A percentile compares a stretch with the other conserved stretches of the same genome.
Conservation (phyloP, 2,797 vertebrate genomes). For the Rhynchonycteris naso region DNA sequence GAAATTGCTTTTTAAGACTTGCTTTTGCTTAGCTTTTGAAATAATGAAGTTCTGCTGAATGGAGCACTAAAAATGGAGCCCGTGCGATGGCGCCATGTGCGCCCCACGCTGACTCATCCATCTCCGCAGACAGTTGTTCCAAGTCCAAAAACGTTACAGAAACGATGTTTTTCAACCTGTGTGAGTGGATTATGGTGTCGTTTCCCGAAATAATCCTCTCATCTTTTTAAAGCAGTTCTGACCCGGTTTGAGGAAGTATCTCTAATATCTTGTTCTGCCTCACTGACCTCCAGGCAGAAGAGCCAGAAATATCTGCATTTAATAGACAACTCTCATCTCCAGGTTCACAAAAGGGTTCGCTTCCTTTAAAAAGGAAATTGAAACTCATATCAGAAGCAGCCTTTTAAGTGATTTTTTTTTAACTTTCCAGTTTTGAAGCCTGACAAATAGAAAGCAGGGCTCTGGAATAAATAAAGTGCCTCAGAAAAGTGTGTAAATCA, state of each 20-base stretch:
- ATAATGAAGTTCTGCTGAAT: conserved; percentile 14
- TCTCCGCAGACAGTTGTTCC: conserved; percentile 5
- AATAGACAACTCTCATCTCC: conserved; percentile 66
- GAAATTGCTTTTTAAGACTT: conserved; percentile 47
- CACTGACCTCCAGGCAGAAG: conserved; percentile 33
- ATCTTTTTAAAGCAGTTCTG: conserved; percentile 63
- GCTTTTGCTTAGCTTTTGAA: conserved; percentile 57
- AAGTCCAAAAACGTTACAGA: not conserved
- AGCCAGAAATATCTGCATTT: conserved; percentile 63
- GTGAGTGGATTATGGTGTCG: conserved; percentile 61
- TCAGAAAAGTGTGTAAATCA: not conserved
- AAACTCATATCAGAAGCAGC: conserved; percentile 17
- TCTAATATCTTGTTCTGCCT: conserved; percentile 63
- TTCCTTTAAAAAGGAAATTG: conserved; percentile 69
- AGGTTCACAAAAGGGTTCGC: conserved; percentile 51
- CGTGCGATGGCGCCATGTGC: accelerated
- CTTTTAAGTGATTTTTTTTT: conserved; percentile 11
- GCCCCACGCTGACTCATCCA: not conserved
- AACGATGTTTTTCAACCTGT: conserved; percentile 55
- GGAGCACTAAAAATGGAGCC: not conserved
- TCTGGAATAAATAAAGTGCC: not conserved
- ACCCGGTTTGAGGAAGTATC: conserved; percentile 57
- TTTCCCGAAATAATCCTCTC: conserved; percentile 69
- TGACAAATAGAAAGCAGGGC: not conserved
- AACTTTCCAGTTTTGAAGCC: conserved; percentile 26